phyloP scores from a whole-genome alignment of 2,797 vertebrate genomes.

The Carcharodon carcharias region DNA sequence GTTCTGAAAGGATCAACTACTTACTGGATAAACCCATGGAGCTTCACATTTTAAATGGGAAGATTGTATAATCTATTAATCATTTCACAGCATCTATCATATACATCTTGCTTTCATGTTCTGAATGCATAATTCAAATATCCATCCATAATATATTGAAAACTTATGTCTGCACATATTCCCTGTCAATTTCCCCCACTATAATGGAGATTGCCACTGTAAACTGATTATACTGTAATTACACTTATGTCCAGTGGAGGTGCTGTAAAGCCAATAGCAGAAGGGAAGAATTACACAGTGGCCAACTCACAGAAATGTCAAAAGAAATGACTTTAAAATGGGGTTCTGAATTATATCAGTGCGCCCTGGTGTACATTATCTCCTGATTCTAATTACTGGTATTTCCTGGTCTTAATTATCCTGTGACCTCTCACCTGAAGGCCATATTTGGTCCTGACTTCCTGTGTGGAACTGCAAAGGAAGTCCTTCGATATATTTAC shows the following conservation, averaged over 20 bases:
- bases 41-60: background rate
- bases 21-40: background rate
- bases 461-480: background rate
- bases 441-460: background rate
- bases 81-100: background rate
- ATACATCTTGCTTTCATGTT: conserved; percentile 27
- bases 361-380: background rate
- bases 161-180: background rate
- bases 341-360: background rate
- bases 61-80: conserved; percentile 6
- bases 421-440: background rate
- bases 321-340: background rate
- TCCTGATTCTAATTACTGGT: background rate
- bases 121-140: conserved; percentile 13
- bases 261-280: background rate
- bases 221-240: background rate
- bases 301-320: background rate
- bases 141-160: conserved; percentile 23
- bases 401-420: background rate
- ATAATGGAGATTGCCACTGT: background rate
- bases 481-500: too few species aligned
- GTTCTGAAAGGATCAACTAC: background rate
- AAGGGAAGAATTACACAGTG: background rate
- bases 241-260: background rate
- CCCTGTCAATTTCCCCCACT: background rate